Conservation (phyloP, 2,888 invertebrate species). For the Patella ulyssiponensis region DNA sequence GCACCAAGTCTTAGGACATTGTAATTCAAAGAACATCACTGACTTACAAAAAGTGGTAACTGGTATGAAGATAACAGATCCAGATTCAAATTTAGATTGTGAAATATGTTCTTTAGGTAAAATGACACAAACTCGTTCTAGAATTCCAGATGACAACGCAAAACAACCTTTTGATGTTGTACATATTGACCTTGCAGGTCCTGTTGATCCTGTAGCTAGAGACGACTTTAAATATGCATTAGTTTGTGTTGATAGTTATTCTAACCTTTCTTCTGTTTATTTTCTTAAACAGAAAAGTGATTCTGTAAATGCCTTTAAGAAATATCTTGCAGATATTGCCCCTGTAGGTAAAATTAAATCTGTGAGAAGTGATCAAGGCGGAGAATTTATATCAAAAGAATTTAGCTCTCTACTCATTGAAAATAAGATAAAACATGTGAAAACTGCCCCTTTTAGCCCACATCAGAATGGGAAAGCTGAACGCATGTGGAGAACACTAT, state of each 20-base stretch:
- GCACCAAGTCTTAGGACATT: conserved; percentile 33
- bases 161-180: conserved; percentile 13
- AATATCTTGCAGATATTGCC: too few species aligned
- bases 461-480: conserved; percentile 41
- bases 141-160: background rate
- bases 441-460: conserved; percentile 30
- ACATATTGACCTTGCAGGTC: conserved; percentile 31
- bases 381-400: conserved; percentile 19
- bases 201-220: conserved; percentile 24
- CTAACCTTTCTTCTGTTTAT: too few species aligned
- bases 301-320: too few species aligned
- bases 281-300: too few species aligned
- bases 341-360: too few species aligned
- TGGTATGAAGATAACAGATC: conserved; percentile 29
- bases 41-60: conserved; percentile 31
- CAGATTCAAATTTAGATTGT: conserved; percentile 21
- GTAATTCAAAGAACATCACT: conserved; percentile 31
- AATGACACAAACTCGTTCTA: background rate
- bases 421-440: conserved; percentile 27
- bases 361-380: conserved; percentile 19
- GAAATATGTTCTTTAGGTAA: conserved; percentile 22
- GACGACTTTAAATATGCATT: conserved; percentile 36
- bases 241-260: conserved; percentile 32
- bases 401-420: conserved; percentile 18
- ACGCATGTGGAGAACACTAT: conserved; percentile 34